Conservation (phyloP, 53 echinoderm and acorn worm genomes). For the Paelopatides confundens region DNA sequence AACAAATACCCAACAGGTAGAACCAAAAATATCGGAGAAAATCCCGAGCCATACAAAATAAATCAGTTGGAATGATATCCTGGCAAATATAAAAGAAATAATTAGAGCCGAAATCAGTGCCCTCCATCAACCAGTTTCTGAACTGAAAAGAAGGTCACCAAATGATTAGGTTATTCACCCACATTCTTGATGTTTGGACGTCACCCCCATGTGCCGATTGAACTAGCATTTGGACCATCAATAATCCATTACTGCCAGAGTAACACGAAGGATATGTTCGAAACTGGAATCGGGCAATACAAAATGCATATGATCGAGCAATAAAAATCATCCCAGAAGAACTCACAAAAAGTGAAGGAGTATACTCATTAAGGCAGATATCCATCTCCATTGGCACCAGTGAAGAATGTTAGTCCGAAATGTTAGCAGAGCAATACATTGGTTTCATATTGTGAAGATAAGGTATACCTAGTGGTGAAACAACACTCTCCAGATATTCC, state of each 20-base stretch:
- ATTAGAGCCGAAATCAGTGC: slow-evolving; percentile 15
- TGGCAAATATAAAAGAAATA: slow-evolving; percentile 1
- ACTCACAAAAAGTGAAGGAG: slow-evolving; percentile 25
- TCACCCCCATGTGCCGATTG: slow-evolving; percentile 14
- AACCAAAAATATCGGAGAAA: too few species aligned
- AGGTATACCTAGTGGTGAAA: slow-evolving; percentile 50
- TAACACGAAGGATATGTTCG: not conserved
- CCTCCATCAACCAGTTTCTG: not conserved
- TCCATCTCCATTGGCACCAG: slow-evolving; percentile 33
- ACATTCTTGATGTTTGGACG: slow-evolving; percentile 12
- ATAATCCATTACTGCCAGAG: too few species aligned
- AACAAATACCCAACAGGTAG: not conserved
- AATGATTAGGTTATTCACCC: slow-evolving; percentile 5
- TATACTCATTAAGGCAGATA: slow-evolving; percentile 19
- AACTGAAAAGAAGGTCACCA: not conserved
- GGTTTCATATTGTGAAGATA: slow-evolving; percentile 61
- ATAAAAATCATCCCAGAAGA: slow-evolving; percentile 1
- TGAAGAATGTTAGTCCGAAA: slow-evolving; percentile 67
- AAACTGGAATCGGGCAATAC: slow-evolving; percentile 39
- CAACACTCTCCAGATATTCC: slow-evolving; percentile 58
- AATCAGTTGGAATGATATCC: not conserved
- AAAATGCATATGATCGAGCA: slow-evolving; percentile 49
- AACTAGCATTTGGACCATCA: slow-evolving; percentile 44
- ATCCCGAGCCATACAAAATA: too few species aligned
- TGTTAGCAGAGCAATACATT: slow-evolving; percentile 55